Evolutionary conservation across 2,113 vertebrate species (phyloP).

Genomic region (Chionomys nivalis): DNA sequence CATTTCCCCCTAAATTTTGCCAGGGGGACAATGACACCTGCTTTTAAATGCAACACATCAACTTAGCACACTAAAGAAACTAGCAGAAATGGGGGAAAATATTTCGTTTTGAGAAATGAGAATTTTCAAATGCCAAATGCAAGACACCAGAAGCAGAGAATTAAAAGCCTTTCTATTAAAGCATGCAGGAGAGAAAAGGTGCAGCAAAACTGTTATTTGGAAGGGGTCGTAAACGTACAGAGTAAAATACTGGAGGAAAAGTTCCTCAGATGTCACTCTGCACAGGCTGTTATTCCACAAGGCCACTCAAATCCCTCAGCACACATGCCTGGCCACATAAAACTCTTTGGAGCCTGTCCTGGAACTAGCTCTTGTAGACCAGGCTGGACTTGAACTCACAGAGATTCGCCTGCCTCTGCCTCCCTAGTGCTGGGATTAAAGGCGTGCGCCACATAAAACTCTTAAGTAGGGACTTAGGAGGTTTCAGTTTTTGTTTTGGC

Average conservation of each 20-base stretch:
- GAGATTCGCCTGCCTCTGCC: no score
- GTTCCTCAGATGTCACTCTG: slow-evolving; percentile 17
- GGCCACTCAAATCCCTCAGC: not conserved
- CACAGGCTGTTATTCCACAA: not conserved
- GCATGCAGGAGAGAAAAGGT: slow-evolving; percentile 32
- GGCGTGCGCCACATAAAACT: not conserved
- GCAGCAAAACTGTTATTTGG: not conserved
- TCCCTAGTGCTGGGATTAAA: no score
- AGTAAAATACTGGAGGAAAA: slow-evolving; percentile 22
- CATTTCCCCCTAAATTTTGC: slow-evolving; percentile 51
- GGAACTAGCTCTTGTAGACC: no score
- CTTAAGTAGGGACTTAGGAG: slow-evolving; percentile 2
- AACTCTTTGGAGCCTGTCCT: no score
- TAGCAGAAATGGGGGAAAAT: slow-evolving; percentile 27
- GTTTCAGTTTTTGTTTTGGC: not conserved
- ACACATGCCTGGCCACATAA: slow-evolving; percentile 24
- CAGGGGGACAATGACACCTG: not conserved
- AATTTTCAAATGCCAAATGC: slow-evolving; percentile 47
- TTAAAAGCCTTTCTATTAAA: slow-evolving; percentile 21
- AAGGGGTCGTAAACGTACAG: not conserved
- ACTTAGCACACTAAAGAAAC: slow-evolving; percentile 53
- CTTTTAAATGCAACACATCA: slow-evolving; percentile 47
- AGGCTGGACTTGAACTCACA: no score
- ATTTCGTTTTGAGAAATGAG: slow-evolving; percentile 33
- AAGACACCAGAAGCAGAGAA: slow-evolving; percentile 46